Evolutionary conservation across 2,797 vertebrate species (phyloP), one percentile per base, ranked within the genome.

Genomic region (Melanotaenia boesemani): DNA sequence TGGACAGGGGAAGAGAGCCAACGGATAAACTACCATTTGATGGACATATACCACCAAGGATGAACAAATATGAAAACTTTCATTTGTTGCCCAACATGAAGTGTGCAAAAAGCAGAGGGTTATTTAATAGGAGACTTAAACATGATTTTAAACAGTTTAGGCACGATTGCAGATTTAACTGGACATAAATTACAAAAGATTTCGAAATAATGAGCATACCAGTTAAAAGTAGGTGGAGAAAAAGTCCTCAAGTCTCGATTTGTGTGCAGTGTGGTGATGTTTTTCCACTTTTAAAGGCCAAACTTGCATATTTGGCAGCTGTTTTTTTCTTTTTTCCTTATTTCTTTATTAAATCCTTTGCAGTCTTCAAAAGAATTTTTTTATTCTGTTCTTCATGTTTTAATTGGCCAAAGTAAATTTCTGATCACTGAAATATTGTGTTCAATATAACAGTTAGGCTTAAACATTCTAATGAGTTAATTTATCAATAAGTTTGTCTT

Each of bases 291-390:
- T 74, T 15, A 22, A 60, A 54, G 32, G 32, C 55, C 50, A 63
- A 60, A 48, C 37, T 7, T 60, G 52, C 44, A 56, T 60, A 37
- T 70, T 67, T 50, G 36, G 24, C 77, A 74, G 71, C 64, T 59
- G 12, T 52, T 71, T 37, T 24, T 74, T 70, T 68, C 68, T 60
- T 68, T 41, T 58, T 72, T 26, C 58, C 15, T 41, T 15, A 41
- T 41, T 41, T 41, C 13, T 41, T 15, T 41, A 4, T 41, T 39
- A 71, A 5, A 74, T 74, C 30, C 65, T 73, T 77, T 52, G 30
- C 30, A 48, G 64, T 63, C 64, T 74, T 55, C 72, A 11, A 30
- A 30, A 30, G 30, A 30, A 6, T 30, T 30, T 30, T 26, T 30
- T 30, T 30, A 30, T 30, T 30, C 30, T 30, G 30, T 30, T 30